Evolutionary conservation across 2,888 invertebrate species (phyloP).

Genomic region (Aporophyla nigra): DNA sequence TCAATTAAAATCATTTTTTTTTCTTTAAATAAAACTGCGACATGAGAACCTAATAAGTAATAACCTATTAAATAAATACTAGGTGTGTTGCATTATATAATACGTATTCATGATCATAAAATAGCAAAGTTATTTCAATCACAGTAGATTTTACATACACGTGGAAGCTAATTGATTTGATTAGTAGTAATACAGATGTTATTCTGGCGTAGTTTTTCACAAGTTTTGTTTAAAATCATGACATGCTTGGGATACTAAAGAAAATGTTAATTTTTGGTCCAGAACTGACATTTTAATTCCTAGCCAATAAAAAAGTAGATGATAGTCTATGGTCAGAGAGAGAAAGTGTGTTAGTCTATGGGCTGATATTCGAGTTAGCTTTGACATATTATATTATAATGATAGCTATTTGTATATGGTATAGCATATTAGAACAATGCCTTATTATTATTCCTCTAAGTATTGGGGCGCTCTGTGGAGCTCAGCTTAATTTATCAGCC

Average conservation of each 20-base stretch:
- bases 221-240: conserved; percentile 32
- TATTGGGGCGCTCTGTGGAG: conserved; percentile 50
- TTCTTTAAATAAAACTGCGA: conserved; percentile 4
- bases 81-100: conserved; percentile 12
- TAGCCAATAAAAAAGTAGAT: conserved; percentile 1
- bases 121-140: conserved; percentile 29
- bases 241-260: neutral
- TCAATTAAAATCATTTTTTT: neutral
- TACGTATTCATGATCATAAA: conserved; percentile 24
- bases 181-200: conserved; percentile 38
- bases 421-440: conserved; percentile 47
- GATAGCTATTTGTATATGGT: neutral
- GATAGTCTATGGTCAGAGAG: neutral
- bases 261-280: conserved; percentile 19
- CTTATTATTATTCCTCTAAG: conserved; percentile 55
- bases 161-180: conserved; percentile 46
- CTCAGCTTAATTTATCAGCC: conserved; percentile 50
- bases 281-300: neutral
- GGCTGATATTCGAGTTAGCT: neutral
- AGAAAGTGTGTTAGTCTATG: conserved; percentile 22
- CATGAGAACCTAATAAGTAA: neutral
- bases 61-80: neutral
- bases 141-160: conserved; percentile 46
- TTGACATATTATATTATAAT: conserved; percentile 13
- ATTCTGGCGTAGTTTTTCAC: conserved; percentile 23